A percentile compares a stretch with the other conserved stretches of the same genome.
Evolutionary conservation across 2,888 invertebrate species (phyloP).

Genomic region (Eurytoma adleriae): DNA sequence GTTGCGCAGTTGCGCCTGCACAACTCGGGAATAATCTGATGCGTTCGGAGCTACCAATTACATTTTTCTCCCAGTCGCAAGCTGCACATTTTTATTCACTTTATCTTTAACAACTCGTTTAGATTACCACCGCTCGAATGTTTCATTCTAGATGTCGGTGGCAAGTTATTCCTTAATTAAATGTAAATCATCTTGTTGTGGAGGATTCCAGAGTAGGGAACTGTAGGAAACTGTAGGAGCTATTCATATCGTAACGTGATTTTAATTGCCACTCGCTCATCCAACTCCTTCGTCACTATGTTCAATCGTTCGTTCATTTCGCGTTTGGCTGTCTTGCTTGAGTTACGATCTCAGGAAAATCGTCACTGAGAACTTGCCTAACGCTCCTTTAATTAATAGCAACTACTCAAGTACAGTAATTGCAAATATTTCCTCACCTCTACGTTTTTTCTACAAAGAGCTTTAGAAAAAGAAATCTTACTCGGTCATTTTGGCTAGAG

Average conservation of each 20-base stretch:
- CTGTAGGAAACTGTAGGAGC: not conserved
- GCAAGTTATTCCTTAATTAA: no score
- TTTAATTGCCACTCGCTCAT: constrained; percentile 42
- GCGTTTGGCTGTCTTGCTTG: constrained; percentile 34
- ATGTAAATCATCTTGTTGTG: constrained; percentile 33
- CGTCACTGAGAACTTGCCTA: constrained; percentile 42
- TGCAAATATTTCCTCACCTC: constrained; percentile 21
- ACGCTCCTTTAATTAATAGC: constrained; percentile 51
- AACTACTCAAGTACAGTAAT: constrained; percentile 21
- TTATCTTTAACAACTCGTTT: no score
- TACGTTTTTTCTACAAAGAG: constrained; percentile 9
- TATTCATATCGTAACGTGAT: constrained; percentile 32
- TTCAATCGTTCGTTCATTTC: constrained; percentile 48
- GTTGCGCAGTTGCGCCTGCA: not conserved
- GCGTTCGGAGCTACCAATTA: constrained; percentile 24
- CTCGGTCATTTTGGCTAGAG: constrained; percentile 20
- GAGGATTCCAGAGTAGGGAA: not conserved
- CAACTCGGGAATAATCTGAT: constrained; percentile 32
- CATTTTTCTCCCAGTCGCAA: constrained; percentile 16
- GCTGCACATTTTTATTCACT: constrained; percentile 22
- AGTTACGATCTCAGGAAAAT: constrained; percentile 42
- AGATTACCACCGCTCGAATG: no score
- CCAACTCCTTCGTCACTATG: constrained; percentile 29
- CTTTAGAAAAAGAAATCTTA: not conserved
- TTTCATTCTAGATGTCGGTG: no score